Percentiles rank a stretch among this genome's conserved stretches.
phyloP scores from a whole-genome alignment of 2,113 vertebrate genomes.

The Mesocricetus auratus region DNA sequence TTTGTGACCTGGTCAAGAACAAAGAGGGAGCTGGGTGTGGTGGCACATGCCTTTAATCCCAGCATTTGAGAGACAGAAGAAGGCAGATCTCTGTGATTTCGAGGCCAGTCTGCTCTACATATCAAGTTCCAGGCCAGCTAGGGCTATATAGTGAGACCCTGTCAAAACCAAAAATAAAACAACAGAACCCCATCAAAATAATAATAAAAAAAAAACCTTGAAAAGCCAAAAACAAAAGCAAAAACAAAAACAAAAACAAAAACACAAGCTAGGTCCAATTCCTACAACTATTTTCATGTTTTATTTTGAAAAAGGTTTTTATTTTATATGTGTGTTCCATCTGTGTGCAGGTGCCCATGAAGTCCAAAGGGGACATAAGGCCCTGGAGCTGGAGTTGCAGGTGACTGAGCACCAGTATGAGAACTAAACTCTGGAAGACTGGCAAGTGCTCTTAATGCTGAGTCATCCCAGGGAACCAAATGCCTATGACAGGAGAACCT shows the following conservation, averaged over 20 bases:
- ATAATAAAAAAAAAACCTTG: neutral
- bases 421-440: neutral
- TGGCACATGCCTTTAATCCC: neutral
- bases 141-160: neutral
- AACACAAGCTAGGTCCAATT: neutral
- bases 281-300: neutral
- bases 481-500: neutral
- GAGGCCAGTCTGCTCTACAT: neutral
- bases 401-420: neutral
- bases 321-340: neutral
- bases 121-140: neutral
- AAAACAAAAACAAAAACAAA: neutral
- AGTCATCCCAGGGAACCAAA: neutral
- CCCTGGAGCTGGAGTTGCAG: neutral
- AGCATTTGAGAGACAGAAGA: neutral
- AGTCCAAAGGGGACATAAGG: too few species aligned
- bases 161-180: neutral
- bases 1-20: neutral
- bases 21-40: neutral
- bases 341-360: neutral
- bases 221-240: neutral
- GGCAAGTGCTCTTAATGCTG: neutral
- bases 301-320: neutral
- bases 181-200: neutral
- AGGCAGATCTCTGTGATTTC: neutral